Evolutionary conservation across 1,140 invertebrate genomes (phyloP).

Genomic region (Drosophila neocordata): DNA sequence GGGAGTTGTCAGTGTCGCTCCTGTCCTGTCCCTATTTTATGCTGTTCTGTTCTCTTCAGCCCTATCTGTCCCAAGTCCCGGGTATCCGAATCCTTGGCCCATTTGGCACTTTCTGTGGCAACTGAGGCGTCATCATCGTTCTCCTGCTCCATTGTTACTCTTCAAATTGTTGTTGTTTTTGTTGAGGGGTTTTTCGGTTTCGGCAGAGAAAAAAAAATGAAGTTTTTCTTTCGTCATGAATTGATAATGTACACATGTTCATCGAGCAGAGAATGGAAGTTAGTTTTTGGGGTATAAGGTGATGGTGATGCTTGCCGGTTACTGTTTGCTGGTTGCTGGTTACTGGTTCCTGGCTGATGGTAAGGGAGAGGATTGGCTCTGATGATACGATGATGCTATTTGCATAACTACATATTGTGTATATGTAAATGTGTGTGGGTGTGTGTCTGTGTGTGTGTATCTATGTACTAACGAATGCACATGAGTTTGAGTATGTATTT

Average conservation of each 20-base stretch:
- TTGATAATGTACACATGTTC: constrained; percentile 81
- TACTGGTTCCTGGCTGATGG: not conserved
- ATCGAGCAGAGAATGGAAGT: constrained; percentile 54
- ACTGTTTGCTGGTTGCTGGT: not conserved
- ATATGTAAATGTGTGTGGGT: constrained; percentile 24
- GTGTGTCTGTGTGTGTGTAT: constrained; percentile 38
- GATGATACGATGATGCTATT: constrained; percentile 64
- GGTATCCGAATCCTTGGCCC: constrained; percentile 49
- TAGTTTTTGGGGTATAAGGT: constrained; percentile 12
- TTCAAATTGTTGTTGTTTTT: constrained; percentile 31
- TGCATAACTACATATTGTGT: constrained; percentile 64
- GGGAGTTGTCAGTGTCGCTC: constrained; percentile 70
- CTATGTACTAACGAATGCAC: constrained; percentile 54
- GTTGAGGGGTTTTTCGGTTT: constrained; percentile 30
- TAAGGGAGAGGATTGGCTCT: constrained; percentile 1
- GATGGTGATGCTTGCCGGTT: constrained; percentile 1
- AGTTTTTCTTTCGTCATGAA: constrained; percentile 81
- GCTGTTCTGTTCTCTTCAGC: constrained; percentile 24
- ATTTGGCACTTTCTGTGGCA: constrained; percentile 67
- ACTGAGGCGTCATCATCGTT: constrained; percentile 75
- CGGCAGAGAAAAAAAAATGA: constrained; percentile 62
- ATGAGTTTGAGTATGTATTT: constrained; percentile 53
- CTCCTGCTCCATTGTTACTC: constrained; percentile 42
- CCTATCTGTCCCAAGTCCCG: constrained; percentile 11
- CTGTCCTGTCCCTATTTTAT: constrained; percentile 27